phyloP scores from a whole-genome alignment of 2,888 invertebrate species.

The Phrixothrix hirtus region DNA sequence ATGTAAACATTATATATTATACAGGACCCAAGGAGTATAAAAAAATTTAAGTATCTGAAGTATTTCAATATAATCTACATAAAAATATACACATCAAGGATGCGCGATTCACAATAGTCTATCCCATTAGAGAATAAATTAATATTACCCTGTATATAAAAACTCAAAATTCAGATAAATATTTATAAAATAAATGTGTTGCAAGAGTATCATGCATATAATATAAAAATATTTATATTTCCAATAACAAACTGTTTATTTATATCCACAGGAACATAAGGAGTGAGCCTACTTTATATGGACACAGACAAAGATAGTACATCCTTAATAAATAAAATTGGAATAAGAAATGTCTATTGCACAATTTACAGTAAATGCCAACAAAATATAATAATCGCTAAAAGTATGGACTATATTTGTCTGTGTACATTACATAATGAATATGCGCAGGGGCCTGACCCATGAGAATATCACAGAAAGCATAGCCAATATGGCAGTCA shows the following conservation, averaged over 20 bases:
- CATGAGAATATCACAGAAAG: slow-evolving; percentile 58
- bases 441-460: slow-evolving; percentile 52
- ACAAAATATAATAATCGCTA: not conserved
- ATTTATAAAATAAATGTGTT: slow-evolving; percentile 37
- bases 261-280: slow-evolving; percentile 38
- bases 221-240: slow-evolving; percentile 36
- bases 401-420: slow-evolving; percentile 18
- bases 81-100: not conserved
- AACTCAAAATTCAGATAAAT: no score
- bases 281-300: slow-evolving; percentile 51
- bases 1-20: no score
- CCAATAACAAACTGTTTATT: slow-evolving; percentile 32
- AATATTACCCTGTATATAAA: not conserved
- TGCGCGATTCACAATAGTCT: not conserved
- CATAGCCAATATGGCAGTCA: slow-evolving; percentile 45
- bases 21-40: no score
- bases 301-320: slow-evolving; percentile 46
- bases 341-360: slow-evolving; percentile 4
- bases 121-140: not conserved
- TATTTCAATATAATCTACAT: not conserved
- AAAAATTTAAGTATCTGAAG: not conserved
- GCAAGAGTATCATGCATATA: slow-evolving; percentile 33
- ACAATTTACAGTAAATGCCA: not conserved
- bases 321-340: slow-evolving; percentile 2
- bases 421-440: slow-evolving; percentile 31